Base-by-base conservation (phyloP, 2,113 vertebrate species). In the Catharus bicknelli region DNA sequence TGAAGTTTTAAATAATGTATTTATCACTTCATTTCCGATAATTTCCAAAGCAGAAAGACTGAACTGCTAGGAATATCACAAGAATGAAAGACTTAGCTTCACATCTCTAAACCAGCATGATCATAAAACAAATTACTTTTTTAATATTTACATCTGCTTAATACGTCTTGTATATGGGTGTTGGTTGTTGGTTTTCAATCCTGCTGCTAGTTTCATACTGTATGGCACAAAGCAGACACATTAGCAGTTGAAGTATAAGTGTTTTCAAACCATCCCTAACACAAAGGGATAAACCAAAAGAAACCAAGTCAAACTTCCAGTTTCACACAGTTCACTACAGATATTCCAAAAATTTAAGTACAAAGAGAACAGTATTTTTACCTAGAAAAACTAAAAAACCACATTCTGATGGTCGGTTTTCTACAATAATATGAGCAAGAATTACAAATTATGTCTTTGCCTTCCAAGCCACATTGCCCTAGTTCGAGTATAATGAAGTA, bases 131-230 rank as follows among this genome's bases (percentile, higher is more conserved):
- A 18, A 5, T 13, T 36, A 5, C 9, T 50, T 74, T 64, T 43
- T 47, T 2, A 38, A 7, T 23, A 22, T 25, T 19, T 25, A 55
- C 14, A 45, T 7, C 29, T 4, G 13, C 30, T n/a, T 50, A 53
- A 14, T 42, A 62, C 0, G 2, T n/a, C 13, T 23, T 18, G 13
- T 6, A 29, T 1, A 0, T 0, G 1, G 7, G 1, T 7, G 8
- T 1, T 5, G 10, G 27, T 7, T 29, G 68, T 30, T 6, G 8
- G 2, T 38, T 57, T 66, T 22, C 19, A 9, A 23, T 51, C 4
- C 45, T 47, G 15, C 58, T 36, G 32, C 34, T 32, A 45, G 18
- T 34, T 73, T 72, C 18, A 40, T 8, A 15, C 40, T 22, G 51
- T 8, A 26, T 2, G 45, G 81, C 62, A 42, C 58, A 23, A 51